Evolutionary conservation across 2,113 vertebrate genomes (phyloP), one percentile per base, ranked within the genome.

Genomic region (Oophaga pumilio): DNA sequence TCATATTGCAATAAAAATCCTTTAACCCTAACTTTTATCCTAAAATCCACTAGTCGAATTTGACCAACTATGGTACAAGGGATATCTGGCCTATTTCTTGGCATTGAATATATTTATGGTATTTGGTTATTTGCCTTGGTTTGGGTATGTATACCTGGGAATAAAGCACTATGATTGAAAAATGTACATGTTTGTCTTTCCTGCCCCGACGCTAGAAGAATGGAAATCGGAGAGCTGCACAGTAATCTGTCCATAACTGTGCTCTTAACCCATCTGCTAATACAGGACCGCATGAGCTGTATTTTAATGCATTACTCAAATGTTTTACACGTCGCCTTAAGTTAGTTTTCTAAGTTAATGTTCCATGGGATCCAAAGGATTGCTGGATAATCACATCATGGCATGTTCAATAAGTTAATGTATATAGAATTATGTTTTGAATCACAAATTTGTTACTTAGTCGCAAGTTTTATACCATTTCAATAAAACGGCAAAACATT

Each of bases 171-270:
- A 77, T 14, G n/a, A 53, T 77, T n/a, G n/a, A 5, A 80, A 52
- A 80, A 28, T 77, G 8, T 80, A 33, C 77, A 59, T 12, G 26
- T 80, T 60, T 80, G 78, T 43, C 78, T 60, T 28, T 80, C 57
- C 56, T 60, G 14, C 11, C 78, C 78, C 9, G 26, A 80, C 17
- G 10, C 56, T 8, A 60, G 53, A 49, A 57, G 24, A 28, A 26
- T 78, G 77, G 77, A 80, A 60, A 60, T 56, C 17, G 13, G 14
- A 33, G 8, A 80, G 26, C 24, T 43, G 49, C 15, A 60, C 26
- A 80, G 56, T 60, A 80, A 60, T 80, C 24, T 33, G 78, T 33
- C 56, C 78, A 80, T 80, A 57, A 80, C 78, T 33, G 8, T 73
- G 24, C 77, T 59, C 53, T 18, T 59, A 52, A 12, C 33, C 57